Conservation (phyloP, 2,113 vertebrate genomes). For the Gavia stellata region DNA sequence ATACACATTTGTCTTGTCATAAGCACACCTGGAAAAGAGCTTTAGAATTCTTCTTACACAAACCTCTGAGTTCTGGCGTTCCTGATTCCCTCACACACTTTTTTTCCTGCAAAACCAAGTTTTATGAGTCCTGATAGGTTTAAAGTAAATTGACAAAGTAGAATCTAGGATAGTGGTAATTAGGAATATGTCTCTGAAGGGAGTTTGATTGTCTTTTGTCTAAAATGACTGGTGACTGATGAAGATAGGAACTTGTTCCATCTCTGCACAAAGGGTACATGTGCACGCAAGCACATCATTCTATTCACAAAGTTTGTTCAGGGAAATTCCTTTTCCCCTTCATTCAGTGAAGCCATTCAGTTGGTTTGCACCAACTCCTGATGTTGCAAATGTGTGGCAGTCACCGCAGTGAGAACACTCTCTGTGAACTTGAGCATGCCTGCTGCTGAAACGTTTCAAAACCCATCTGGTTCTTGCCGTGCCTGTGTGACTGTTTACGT, state of each 20-base stretch:
- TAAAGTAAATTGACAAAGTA: neutral
- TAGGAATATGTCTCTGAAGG: neutral
- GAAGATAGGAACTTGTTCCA: neutral
- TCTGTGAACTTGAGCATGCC: neutral
- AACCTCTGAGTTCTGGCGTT: neutral
- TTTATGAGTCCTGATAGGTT: neutral
- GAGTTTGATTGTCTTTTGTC: neutral
- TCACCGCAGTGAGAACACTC: neutral
- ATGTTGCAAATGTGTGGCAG: neutral
- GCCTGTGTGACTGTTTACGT: neutral
- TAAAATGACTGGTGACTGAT: neutral
- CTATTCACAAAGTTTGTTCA: neutral
- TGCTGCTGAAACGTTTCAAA: neutral
- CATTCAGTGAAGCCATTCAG: neutral
- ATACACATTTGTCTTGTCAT: neutral
- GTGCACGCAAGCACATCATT: neutral
- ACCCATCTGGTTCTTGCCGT: neutral
- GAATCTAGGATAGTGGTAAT: neutral
- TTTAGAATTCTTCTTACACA: neutral
- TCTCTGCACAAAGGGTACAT: neutral
- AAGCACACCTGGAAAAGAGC: neutral
- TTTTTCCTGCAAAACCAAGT: neutral
- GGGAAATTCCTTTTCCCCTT: neutral
- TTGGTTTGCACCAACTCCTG: neutral
- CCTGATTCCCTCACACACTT: neutral